A percentile compares a stretch with the other conserved stretches of the same genome.
Evolutionary conservation across 2,888 invertebrate species (phyloP).

Genomic region (Chrysomela aeneicollis): DNA sequence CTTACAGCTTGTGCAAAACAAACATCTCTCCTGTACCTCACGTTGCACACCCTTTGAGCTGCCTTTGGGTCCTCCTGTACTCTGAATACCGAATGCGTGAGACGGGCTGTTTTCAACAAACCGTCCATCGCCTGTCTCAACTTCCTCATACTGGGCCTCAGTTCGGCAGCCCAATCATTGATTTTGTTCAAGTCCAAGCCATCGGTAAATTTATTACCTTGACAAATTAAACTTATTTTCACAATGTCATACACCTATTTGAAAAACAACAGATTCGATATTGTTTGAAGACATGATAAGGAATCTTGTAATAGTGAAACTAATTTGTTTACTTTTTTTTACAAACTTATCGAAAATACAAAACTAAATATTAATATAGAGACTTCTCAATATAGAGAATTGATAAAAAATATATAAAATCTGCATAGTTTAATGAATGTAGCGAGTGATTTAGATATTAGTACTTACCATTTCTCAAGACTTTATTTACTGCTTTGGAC

Average conservation of each 20-base stretch:
- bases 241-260: too few species aligned
- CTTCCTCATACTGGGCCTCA: slow-evolving; percentile 82
- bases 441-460: too few species aligned
- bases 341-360: too few species aligned
- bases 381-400: too few species aligned
- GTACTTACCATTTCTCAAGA: slow-evolving; percentile 65
- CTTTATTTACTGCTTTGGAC: slow-evolving; percentile 65
- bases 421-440: too few species aligned
- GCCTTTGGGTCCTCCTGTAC: slow-evolving; percentile 80
- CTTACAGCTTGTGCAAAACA: slow-evolving; percentile 92
- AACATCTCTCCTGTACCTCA: slow-evolving; percentile 85
- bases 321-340: too few species aligned
- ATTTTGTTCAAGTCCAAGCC: slow-evolving; percentile 74
- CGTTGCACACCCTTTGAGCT: slow-evolving; percentile 75
- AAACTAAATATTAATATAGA: too few species aligned
- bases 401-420: too few species aligned
- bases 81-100: slow-evolving; percentile 85
- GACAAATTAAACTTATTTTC: too few species aligned
- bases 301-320: too few species aligned
- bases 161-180: slow-evolving; percentile 78
- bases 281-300: too few species aligned
- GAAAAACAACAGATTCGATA: too few species aligned
- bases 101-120: slow-evolving; percentile 74
- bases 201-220: slow-evolving; percentile 74
- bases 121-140: slow-evolving; percentile 82